Conservation (phyloP, 92 coral and sea anemone genomes). For the Heteractis magnifica region DNA sequence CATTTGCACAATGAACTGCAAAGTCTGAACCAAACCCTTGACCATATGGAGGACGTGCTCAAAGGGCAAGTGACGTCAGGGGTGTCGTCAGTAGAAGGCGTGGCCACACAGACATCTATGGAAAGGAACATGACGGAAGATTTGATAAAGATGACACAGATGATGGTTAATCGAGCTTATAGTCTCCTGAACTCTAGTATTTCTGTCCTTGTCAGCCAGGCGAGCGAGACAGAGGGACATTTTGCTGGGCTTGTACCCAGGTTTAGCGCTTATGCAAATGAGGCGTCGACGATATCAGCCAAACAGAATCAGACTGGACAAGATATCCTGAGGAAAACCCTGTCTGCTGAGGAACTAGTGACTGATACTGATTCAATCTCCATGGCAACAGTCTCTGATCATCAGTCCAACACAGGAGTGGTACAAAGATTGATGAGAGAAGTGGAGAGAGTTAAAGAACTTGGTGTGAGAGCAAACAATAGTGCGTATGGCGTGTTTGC, state of each 20-base stretch:
- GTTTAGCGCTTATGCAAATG: conserved; percentile 44
- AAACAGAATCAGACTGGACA: conserved; percentile 57
- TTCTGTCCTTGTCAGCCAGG: conserved; percentile 41
- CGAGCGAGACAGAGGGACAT: conserved; percentile 25
- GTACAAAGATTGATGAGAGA: conserved; percentile 32
- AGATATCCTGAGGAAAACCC: conserved; percentile 25
- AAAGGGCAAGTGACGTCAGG: conserved; percentile 51
- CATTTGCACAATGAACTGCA: conserved; percentile 50
- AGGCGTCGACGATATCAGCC: conserved; percentile 40
- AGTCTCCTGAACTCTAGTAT: conserved; percentile 50
- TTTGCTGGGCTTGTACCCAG: conserved; percentile 45
- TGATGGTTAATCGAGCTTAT: conserved; percentile 37
- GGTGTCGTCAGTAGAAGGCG: conserved; percentile 42
- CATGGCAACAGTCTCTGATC: conserved; percentile 20
- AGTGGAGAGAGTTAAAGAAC: conserved; percentile 26
- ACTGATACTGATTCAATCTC: conserved; percentile 22
- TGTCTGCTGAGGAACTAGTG: conserved; percentile 34
- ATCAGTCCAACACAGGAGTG: conserved; percentile 23
- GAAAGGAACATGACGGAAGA: conserved; percentile 41
- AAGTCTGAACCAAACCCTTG: conserved; percentile 61
- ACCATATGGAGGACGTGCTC: conserved; percentile 52
- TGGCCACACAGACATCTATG: conserved; percentile 20
- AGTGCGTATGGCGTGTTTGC: conserved; percentile 41
- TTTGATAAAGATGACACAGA: conserved; percentile 46
- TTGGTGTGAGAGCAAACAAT: conserved; percentile 35